Evolutionary conservation across 1,140 invertebrate species (phyloP), one percentile per base, ranked within the genome.

Genomic region (Mercenaria mercenaria): DNA sequence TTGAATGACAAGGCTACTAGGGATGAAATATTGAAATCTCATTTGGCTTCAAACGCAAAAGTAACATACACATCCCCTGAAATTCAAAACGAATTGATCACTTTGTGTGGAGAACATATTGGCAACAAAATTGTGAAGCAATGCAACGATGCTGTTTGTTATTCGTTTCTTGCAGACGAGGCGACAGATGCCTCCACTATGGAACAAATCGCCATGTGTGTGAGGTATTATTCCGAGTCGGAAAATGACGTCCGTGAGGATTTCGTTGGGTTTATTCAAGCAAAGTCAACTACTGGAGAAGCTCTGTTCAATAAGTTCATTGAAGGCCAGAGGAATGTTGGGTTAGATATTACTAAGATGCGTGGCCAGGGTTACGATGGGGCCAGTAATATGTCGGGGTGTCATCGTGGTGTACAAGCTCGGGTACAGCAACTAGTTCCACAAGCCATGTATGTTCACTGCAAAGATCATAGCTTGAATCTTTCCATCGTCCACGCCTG

Each of bases 311-410:
- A 29, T n/a, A 56, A 79, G 67, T 79, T 79, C n/a, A 79, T 79
- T 79, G 76, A 79, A 43, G 76, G 76, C 0, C 76, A 6, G 34
- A 6, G 43, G 76, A 26, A 29, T 26, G 76, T n/a, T 20, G 76
- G 76, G n/a, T n/a, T 56, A 56, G 76, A 79, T n/a, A 79, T 79
- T n/a, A 20, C 43, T 8, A 81, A 81, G 52, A 81, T 81, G 79
- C 1, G 79, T 0, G 52, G 37, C 8, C 59, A 81, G 23, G 52
- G 79, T 8, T 81, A 81, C 11, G 79, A 81, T 81, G 59, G 79
- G 26, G 50, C 79, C 52, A 59, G 79, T 34, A 72, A 72, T 39
- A 72, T 39, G 67, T 72, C 67, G 11, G 67, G 67, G 3, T 72
- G 67, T 72, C 67, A 72, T 39, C 32, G 67, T 8, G 67, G 67